Evolutionary conservation across 2,888 invertebrate genomes (phyloP), one percentile per base, ranked within the genome.

Genomic region (Monopis laevigella): DNA sequence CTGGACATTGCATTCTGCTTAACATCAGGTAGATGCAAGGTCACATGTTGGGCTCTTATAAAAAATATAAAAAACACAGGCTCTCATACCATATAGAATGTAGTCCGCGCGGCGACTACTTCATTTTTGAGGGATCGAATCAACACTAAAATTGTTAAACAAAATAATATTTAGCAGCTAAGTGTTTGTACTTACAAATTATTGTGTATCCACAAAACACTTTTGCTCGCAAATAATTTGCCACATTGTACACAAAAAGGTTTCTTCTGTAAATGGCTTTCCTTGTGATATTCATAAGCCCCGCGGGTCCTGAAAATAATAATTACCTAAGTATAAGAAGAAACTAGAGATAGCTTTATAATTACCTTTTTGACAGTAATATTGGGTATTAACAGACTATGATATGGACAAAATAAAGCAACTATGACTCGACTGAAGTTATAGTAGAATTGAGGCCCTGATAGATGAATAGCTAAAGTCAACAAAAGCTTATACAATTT

Each of bases 181-280:
- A 10, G 6, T 7, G 10, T 7, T 7, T 6, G 10, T 14, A 38
- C 38, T 24, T 4, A 38, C 38, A 38, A 10, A 5, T 38, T 21
- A 6, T 26, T 24, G 16, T 38, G 38, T 2, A 26, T 26, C 38
- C 26, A 38, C 13, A 77, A 49, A 0, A 64, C 58, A 0, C 63
- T 65, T 30, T 70, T 72, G 36, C 64, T 71, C 0, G 66, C 61
- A 48, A 74, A 77, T 0, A 59, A 50, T 24, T 65, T 66, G 0
- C 73, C 77, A 44, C 77, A 77, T 0, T 75, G 69, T 2, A 58
- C 67, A 52, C 77, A 77, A 12, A 16, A 6, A 10, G 14, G 30
- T 18, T 13, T 42, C 11, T 13, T 42, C 11, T 38, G 39, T 1
- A 40, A 13, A 16, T 45, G 45, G 29, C 36, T 45, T n/a, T 40